phyloP scores from a whole-genome alignment of 2,113 vertebrate species.

The Atlantisia rogersi region DNA sequence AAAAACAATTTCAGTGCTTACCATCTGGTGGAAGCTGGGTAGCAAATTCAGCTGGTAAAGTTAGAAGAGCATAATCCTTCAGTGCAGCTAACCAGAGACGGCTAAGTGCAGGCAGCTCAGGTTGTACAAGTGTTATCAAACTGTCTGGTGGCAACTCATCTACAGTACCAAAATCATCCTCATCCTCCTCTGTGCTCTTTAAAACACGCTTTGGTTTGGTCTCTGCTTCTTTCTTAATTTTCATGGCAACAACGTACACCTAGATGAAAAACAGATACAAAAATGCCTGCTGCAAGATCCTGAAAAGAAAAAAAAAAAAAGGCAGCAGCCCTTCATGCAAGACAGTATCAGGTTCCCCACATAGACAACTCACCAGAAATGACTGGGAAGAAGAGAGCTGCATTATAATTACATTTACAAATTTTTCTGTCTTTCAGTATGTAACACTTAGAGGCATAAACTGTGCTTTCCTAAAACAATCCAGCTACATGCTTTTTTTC shows the following conservation, averaged over 20 bases:
- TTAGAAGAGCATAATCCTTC: slow-evolving; percentile 94
- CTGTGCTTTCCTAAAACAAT: background rate
- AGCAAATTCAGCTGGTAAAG: slow-evolving; percentile 94
- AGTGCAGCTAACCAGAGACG: slow-evolving; percentile 94
- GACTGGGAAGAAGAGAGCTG: background rate
- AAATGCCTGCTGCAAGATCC: background rate
- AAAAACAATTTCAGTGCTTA: slow-evolving; percentile 54
- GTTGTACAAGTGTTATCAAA: slow-evolving; percentile 93
- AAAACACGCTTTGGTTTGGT: slow-evolving; percentile 77
- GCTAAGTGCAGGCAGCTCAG: slow-evolving; percentile 91
- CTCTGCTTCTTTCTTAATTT: slow-evolving; percentile 95
- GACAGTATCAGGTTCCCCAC: background rate
- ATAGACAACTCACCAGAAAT: background rate
- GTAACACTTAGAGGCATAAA: background rate
- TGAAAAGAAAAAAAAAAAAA: background rate
- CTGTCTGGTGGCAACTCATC: slow-evolving; percentile 93
- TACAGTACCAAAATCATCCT: slow-evolving; percentile 82
- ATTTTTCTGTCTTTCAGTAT: background rate
- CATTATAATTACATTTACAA: background rate
- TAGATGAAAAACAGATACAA: slow-evolving; percentile 51
- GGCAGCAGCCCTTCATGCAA: background rate
- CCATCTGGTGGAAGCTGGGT: slow-evolving; percentile 98
- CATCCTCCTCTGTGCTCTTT: slow-evolving; percentile 85
- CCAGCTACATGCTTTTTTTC: background rate
- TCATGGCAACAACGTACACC: slow-evolving; percentile 98